phyloP scores from a whole-genome alignment of 2,888 invertebrate species.

The Deilephila elpenor region DNA sequence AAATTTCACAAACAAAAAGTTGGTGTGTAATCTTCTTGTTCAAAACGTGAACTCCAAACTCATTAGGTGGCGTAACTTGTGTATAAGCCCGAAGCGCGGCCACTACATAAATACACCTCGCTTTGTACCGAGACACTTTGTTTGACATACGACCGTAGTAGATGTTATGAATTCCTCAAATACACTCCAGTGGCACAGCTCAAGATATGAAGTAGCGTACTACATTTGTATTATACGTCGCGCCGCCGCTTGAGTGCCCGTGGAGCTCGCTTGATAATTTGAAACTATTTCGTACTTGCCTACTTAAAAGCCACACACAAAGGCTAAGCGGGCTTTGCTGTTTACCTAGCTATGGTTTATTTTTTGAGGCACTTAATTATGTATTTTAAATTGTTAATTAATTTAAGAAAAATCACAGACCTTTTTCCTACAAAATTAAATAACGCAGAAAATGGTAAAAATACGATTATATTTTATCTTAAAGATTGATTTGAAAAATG shows the following conservation, averaged over 20 bases:
- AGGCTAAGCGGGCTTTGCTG: neutral
- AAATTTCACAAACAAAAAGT: slow-evolving; percentile 46
- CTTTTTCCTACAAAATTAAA: too few relatives aligned
- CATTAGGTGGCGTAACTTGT: slow-evolving; percentile 54
- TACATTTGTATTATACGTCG: slow-evolving; percentile 26
- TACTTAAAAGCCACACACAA: neutral
- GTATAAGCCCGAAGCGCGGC: slow-evolving; percentile 48
- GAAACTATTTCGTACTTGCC: slow-evolving; percentile 16
- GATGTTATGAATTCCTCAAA: slow-evolving; percentile 52
- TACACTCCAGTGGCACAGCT: slow-evolving; percentile 35
- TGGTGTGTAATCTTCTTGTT: slow-evolving; percentile 51
- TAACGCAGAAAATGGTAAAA: too few relatives aligned
- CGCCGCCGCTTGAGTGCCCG: slow-evolving; percentile 6
- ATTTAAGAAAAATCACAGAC: too few relatives aligned
- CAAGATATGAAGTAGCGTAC: slow-evolving; percentile 29
- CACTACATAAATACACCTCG: slow-evolving; percentile 49
- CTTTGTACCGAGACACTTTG: slow-evolving; percentile 49
- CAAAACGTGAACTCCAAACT: slow-evolving; percentile 57
- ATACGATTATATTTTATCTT: too few relatives aligned
- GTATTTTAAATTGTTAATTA: too few relatives aligned
- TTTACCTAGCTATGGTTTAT: too few relatives aligned
- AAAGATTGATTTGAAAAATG: too few relatives aligned
- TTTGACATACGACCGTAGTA: slow-evolving; percentile 58
- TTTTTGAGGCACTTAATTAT: neutral
- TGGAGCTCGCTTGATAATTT: slow-evolving; percentile 12